A percentile compares a stretch with the other conserved stretches of the same genome.
These are phyloP conservation scores for Eledona agricola DNA, from an alignment of 2,888 invertebrate species.

Conservation along the genomic window DNA sequence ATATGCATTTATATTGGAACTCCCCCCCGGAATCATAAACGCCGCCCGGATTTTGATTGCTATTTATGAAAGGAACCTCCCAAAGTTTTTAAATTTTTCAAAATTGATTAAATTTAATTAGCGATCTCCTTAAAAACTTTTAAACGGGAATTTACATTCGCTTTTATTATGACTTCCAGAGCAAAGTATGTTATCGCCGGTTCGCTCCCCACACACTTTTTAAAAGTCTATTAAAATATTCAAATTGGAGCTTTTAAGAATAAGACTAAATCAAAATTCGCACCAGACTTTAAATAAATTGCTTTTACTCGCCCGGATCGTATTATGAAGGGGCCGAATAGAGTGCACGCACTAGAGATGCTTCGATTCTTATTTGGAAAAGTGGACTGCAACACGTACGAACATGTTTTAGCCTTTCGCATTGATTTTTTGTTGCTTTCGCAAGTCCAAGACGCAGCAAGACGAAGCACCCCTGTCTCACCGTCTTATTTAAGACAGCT, in stretches of 20 bases:
- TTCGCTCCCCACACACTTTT: constrained; percentile 25
- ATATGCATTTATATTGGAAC: constrained; percentile 26
- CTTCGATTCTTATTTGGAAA: not conserved
- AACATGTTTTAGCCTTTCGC: no score
- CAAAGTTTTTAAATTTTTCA: constrained; percentile 14
- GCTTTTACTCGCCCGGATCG: constrained; percentile 16
- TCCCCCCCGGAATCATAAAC: constrained; percentile 7
- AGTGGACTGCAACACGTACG: not conserved
- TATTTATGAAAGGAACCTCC: not conserved
- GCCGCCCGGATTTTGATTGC: constrained; percentile 6
- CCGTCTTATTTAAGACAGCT: no score
- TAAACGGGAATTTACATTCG: constrained; percentile 23
- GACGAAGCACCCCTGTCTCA: no score
- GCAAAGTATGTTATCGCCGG: constrained; percentile 18
- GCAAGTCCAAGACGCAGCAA: no score
- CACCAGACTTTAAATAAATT: constrained; percentile 31
- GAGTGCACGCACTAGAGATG: constrained; percentile 2
- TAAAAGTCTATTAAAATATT: constrained; percentile 37
- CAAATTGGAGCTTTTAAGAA: constrained; percentile 36
- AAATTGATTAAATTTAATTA: constrained; percentile 25
- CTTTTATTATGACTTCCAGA: constrained; percentile 16
- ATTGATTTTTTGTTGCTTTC: no score
- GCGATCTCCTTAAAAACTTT: constrained; percentile 16
- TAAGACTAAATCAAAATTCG: constrained; percentile 33
- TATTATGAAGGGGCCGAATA: constrained; percentile 16